Percentiles rank a stretch among this genome's conserved stretches.
These are phyloP conservation scores for Neofelis nebulosa DNA, from an alignment of 2,113 vertebrate genomes.

Conservation along the genomic window DNA sequence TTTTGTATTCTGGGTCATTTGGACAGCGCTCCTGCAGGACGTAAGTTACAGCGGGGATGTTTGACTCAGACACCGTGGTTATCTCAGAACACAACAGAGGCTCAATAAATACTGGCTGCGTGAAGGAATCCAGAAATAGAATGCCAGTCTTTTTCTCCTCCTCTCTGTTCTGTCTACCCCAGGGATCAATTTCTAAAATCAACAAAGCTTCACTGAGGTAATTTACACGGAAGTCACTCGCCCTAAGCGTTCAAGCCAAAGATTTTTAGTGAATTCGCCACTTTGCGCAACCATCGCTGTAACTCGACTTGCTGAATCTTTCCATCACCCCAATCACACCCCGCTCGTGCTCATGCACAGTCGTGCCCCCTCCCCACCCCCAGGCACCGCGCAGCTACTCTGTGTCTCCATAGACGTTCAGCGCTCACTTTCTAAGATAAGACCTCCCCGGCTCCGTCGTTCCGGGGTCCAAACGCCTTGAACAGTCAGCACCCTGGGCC, in stretches of 20 bases:
- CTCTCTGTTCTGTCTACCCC: not conserved
- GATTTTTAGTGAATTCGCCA: not conserved
- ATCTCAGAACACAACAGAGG: not conserved
- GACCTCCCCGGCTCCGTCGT: not conserved
- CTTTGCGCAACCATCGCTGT: not conserved
- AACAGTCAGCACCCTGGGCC: not conserved
- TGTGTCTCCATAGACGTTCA: accelerated
- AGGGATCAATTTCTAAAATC: not conserved
- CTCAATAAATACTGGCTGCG: not conserved
- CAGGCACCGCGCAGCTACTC: no score
- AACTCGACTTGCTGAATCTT: not conserved
- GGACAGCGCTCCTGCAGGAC: not conserved
- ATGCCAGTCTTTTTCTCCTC: not conserved
- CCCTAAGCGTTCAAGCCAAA: not conserved
- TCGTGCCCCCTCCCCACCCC: not conserved
- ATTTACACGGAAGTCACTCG: not conserved
- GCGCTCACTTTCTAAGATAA: not conserved
- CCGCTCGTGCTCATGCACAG: not conserved
- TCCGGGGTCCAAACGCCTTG: not conserved
- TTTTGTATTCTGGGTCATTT: not conserved
- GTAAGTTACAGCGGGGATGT: not conserved
- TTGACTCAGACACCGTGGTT: not conserved
- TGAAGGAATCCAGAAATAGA: not conserved
- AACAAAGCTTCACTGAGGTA: not conserved
- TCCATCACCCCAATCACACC: not conserved